Evolutionary conservation across 35 echinoderm and acorn worm species (phyloP).

Genomic region (Acanthaster planci): DNA sequence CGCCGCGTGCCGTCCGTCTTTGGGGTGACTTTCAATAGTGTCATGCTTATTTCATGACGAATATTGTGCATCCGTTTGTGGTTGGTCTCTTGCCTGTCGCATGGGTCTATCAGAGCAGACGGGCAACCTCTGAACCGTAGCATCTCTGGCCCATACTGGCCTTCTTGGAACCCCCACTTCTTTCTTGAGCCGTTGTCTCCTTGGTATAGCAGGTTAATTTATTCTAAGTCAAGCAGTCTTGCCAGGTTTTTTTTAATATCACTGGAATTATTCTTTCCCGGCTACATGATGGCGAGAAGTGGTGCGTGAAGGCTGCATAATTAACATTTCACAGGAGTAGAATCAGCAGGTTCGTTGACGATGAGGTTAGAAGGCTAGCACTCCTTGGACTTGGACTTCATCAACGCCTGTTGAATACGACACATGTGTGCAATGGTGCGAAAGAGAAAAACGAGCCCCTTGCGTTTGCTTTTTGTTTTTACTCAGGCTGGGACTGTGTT

Average conservation of each 20-base stretch:
- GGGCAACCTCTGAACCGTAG: not conserved
- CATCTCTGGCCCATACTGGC: too few species aligned
- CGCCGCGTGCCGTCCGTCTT: not conserved
- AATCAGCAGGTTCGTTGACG: not conserved
- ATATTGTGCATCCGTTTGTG: not conserved
- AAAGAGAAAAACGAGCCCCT: not conserved
- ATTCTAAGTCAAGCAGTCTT: not conserved
- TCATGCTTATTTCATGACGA: slow-evolving; percentile 16
- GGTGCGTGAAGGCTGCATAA: not conserved
- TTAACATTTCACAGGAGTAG: slow-evolving; percentile 1
- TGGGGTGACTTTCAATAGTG: not conserved
- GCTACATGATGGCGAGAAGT: slow-evolving; percentile 20
- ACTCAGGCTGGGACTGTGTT: not conserved
- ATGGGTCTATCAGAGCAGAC: not conserved
- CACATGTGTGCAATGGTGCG: not conserved
- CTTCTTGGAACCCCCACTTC: too few species aligned
- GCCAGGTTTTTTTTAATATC: not conserved
- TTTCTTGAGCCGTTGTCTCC: too few species aligned
- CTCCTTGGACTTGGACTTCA: not conserved
- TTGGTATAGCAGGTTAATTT: too few species aligned
- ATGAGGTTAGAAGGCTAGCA: not conserved
- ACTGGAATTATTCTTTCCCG: slow-evolving; percentile 10
- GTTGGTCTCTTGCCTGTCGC: not conserved
- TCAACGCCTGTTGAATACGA: slow-evolving; percentile 19
- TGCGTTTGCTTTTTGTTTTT: not conserved